Conservation (phyloP, 2,888 invertebrate genomes). For the Sesamia inferens region DNA sequence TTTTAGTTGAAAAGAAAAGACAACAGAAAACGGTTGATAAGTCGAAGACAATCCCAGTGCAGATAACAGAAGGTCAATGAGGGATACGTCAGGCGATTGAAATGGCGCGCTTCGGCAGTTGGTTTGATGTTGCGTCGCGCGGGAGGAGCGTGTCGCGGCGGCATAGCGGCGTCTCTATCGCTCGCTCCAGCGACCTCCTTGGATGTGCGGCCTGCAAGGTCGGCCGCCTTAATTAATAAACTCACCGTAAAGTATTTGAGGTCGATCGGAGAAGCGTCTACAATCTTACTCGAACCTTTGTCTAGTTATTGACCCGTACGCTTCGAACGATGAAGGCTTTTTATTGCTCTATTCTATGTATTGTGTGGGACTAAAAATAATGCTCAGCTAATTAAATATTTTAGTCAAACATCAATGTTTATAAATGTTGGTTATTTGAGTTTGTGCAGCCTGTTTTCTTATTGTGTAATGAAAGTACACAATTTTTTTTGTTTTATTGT, state of each 20-base stretch:
- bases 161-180: conserved; percentile 75
- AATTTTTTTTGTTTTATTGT: conserved; percentile 58
- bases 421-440: conserved; percentile 29
- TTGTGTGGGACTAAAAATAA: conserved; percentile 52
- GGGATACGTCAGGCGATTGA: conserved; percentile 83
- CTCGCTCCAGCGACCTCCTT: conserved; percentile 86
- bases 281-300: conserved; percentile 88
- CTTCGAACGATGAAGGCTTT: conserved; percentile 77
- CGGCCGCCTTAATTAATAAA: conserved; percentile 90
- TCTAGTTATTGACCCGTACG: conserved; percentile 88
- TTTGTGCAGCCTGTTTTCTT: conserved; percentile 41
- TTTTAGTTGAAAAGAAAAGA: conserved; percentile 30
- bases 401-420: conserved; percentile 47
- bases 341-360: conserved; percentile 73
- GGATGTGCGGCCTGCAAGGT: conserved; percentile 89
- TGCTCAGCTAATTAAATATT: conserved; percentile 58
- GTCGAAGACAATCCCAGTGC: conserved; percentile 79
- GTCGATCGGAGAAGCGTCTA: conserved; percentile 87
- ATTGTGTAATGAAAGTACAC: conserved; percentile 58
- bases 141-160: conserved; percentile 60
- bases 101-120: conserved; percentile 78
- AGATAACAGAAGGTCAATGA: conserved; percentile 89
- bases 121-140: conserved; percentile 71
- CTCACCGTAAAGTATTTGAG: conserved; percentile 90
- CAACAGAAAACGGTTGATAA: conserved; percentile 64